Percentiles rank a stretch among this genome's conserved stretches.
Conservation (phyloP, 2,113 vertebrate genomes). For the Anolis carolinensis region DNA sequence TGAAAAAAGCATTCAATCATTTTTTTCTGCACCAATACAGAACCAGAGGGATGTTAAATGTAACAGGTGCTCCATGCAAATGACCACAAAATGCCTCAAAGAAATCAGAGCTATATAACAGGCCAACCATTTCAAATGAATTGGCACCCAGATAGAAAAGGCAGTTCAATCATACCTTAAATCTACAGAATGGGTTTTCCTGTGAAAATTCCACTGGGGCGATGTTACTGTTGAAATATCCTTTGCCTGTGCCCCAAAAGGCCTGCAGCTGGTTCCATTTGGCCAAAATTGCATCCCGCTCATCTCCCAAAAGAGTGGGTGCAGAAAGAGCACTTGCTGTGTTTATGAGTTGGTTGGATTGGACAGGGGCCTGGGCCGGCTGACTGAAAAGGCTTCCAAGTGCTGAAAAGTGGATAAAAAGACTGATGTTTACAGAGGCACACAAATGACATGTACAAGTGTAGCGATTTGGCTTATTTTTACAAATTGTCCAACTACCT, state of each 20-base stretch:
- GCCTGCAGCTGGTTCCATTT: constrained; percentile 99
- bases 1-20: not conserved
- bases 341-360: constrained; percentile 93
- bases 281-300: constrained; percentile 94
- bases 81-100: not conserved
- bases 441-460: not conserved
- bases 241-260: constrained; percentile 97
- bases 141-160: not conserved
- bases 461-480: accelerated
- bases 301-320: constrained; percentile 90
- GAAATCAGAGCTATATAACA: not conserved
- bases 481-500: not conserved
- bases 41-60: no score
- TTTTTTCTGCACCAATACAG: not conserved
- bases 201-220: constrained; percentile 92
- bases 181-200: constrained; percentile 97
- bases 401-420: constrained; percentile 44
- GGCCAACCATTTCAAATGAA: not conserved
- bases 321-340: constrained; percentile 94
- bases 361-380: constrained; percentile 81
- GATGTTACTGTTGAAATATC: constrained; percentile 91
- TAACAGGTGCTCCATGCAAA: not conserved
- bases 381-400: constrained; percentile 89
- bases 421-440: not conserved
- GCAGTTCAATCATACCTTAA: constrained; percentile 82